Conservation (phyloP, 64 coral and sea anemone species). For the Stichodactyla mertensii region DNA sequence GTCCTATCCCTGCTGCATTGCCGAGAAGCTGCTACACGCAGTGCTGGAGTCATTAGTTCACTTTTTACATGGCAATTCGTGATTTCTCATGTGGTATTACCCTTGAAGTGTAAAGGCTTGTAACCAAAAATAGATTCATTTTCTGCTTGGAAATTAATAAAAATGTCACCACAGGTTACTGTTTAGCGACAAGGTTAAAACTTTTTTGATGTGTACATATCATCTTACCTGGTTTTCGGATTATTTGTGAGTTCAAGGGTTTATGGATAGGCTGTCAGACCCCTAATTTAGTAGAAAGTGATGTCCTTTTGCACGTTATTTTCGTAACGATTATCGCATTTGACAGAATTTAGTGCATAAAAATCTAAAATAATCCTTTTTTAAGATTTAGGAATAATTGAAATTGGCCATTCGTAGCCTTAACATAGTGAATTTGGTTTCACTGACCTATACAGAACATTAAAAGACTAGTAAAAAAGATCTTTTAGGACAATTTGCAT, state of each 20-base stretch:
- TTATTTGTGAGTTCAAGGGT: background rate
- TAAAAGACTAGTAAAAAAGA: background rate
- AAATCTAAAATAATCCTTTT: too few species aligned
- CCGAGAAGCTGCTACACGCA: background rate
- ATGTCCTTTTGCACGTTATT: background rate
- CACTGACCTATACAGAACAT: too few species aligned
- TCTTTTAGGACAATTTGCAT: background rate
- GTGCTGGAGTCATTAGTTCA: background rate
- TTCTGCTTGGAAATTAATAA: background rate
- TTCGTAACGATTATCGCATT: background rate
- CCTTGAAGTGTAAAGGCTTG: background rate
- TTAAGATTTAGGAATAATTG: too few species aligned
- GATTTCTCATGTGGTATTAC: background rate
- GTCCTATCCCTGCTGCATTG: too few species aligned
- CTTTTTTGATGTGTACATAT: background rate
- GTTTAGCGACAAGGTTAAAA: background rate
- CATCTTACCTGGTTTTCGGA: background rate
- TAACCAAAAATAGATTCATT: background rate
- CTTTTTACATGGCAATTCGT: too few species aligned
- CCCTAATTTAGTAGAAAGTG: background rate
- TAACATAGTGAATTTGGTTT: too few species aligned
- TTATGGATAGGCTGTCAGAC: background rate
- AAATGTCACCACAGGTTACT: background rate
- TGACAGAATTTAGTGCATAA: too few species aligned
- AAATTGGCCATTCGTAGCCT: too few species aligned